Base-by-base conservation (phyloP, 2,797 vertebrate species). In the Mus caroli region DNA sequence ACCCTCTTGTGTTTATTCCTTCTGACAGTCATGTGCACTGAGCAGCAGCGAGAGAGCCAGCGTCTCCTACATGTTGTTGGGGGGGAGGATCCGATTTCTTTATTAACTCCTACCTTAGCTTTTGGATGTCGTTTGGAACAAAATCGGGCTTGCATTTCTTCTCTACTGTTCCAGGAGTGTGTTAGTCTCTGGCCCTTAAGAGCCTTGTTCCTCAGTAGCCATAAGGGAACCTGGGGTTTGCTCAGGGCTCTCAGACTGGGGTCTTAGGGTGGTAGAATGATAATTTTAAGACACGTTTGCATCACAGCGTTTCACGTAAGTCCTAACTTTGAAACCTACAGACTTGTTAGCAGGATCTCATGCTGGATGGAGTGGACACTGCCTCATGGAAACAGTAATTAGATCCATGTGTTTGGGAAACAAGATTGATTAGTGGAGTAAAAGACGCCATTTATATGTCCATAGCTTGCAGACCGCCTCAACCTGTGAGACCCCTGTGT, bases 71-170 rank as follows among this genome's bases (percentile, higher is more conserved):
- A 37, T 2, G 1, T 80, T 69, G 80, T 73, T 26, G 1, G 2
- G 56, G 96, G 76, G 52, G 17, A 94, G 19, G 52, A 13, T 50
- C 34, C 6, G 31, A 2, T 79, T 88, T 93, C n/a, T 62, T 34
- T 6, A 1, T 20, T 9, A 67, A 56, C n/a, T 37, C 31, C 76
- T n/a, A 86, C 34, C 67, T 92, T 54, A 89, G 52, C 31, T 40
- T 92, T 83, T 97, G 26, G 43, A 50, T 71, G 89, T 10, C 1
- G 1, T 79, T 82, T 67, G 71, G 54, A 85, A 40, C 3, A 67
- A 95, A 88, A 67, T 46, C 11, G 52, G 40, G 58, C 17, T 87
- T 79, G 64, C 56, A 37, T 80, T 91, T 95, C 76, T 84, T 92
- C 84, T 76, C 37, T 17, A 43, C 11, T 7, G 6, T 91, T 92